phyloP scores from a whole-genome alignment of 2,797 vertebrate species.

The Crenuchus spilurus region DNA sequence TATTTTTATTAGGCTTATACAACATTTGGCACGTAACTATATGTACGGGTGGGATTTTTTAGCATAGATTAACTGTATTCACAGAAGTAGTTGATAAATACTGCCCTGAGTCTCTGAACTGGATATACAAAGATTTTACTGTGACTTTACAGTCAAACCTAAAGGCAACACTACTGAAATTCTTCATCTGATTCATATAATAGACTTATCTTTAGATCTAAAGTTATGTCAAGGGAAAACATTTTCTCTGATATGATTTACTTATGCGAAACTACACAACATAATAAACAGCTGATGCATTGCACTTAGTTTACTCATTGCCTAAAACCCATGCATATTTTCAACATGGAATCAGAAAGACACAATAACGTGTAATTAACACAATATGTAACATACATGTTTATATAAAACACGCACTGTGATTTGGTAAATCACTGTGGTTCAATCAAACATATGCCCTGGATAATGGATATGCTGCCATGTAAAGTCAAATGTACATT shows the following conservation, averaged over 20 bases:
- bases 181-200: too few relatives aligned
- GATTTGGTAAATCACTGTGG: not conserved
- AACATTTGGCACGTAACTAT: not conserved
- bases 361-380: not conserved
- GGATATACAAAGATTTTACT: not conserved
- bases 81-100: conserved; percentile 6
- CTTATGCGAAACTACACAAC: not conserved
- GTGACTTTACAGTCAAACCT: too few relatives aligned
- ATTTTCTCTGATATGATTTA: not conserved
- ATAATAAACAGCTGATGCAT: not conserved
- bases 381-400: not conserved
- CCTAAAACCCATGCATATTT: not conserved
- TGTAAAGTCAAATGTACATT: not conserved
- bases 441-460: not conserved
- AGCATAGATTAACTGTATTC: not conserved
- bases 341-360: not conserved
- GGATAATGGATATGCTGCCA: not conserved
- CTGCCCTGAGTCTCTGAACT: not conserved
- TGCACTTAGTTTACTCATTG: not conserved
- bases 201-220: too few relatives aligned
- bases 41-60: not conserved
- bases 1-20: too few relatives aligned
- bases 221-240: too few relatives aligned
- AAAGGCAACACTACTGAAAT: not conserved
- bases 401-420: not conserved